Evolutionary conservation across 2,113 vertebrate species (phyloP), one percentile per base, ranked within the genome.

Genomic region (Serinus canaria): DNA sequence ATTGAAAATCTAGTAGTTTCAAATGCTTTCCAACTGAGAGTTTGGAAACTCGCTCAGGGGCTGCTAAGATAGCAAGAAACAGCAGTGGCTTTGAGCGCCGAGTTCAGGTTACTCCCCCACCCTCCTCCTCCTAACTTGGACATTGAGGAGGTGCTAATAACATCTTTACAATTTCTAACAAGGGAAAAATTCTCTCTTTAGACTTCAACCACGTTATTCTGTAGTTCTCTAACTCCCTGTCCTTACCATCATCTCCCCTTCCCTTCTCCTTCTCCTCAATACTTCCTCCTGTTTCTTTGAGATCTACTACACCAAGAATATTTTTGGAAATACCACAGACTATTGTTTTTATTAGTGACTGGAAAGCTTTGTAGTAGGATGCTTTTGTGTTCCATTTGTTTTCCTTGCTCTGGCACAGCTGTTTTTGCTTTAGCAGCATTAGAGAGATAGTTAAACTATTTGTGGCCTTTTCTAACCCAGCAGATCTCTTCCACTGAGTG

Each of bases 331-430:
- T 89, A 63, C 97, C 97, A 97, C 96, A 97, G 92, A 94, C 95
- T 95, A 97, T 97, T 98, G 97, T 97, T 98, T 98, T 98, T 98
- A 97, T 98, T 98, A 98, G 97, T 95, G 92, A 96, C 95, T 96
- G 96, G 90, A 97, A 95, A 94, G 96, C 97, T 98, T 97, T 98
- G 97, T 97, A 98, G 97, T 97, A 95, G 95, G 95, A 97, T 88
- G 95, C 95, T 97, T 97, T 96, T 94, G 90, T 97, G 94, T 96
- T 96, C 96, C 97, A 97, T 98, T 97, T 98, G 97, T 98, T 97
- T 97, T 98, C 96, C 96, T 98, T 97, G 95, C 97, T 96, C 84
- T 96, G 94, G 83, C 88, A 96, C 98, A 98, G 97, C 97, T 98
- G 98, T 33, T 98, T 98, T 97, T 98, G 96, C 96, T 98, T 98